Evolutionary conservation across 2,113 vertebrate species (phyloP), one percentile per base, ranked within the genome.

Genomic region (Colinus virginianus): DNA sequence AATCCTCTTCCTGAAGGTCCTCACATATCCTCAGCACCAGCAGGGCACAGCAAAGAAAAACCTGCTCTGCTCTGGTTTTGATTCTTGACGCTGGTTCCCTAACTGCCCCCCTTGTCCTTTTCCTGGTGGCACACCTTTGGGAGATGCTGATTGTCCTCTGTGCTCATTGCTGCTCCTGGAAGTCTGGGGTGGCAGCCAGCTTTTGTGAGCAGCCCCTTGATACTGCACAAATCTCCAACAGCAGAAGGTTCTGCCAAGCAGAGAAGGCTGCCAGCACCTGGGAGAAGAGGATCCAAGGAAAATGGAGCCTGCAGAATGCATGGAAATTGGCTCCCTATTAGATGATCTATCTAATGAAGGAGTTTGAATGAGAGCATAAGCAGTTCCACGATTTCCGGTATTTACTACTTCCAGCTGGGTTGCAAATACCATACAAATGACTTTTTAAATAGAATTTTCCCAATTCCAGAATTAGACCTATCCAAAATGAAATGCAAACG

Each of bases 331-430:
- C 94, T 89, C 22, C 66, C 61, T 91, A 95, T 95, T 58, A 94
- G 93, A 80, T 94, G 94, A 88, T 88, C 93, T 90, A 93, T 95
- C 91, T 93, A 85, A 91, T 49, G 95, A 94, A 86, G 91, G 94
- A 92, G 82, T 68, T 36, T 2, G 81, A 96, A 75, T 1, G 36
- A 84, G 84, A 95, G 66, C 68, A 26, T 8, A 26, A 91, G 87
- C 36, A n/a, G 85, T 81, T 95, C 94, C 94, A 96, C 95, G 91
- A 58, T 91, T 95, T 94, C 93, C 88, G 45, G 87, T 94, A 96
- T 95, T 96, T 95, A 93, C 93, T 94, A 78, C 94, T 93, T 95
- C 94, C 96, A 96, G 93, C 95, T 95, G 96, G 90, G 76, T 19
- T 94, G 82, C 93, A 93, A 95, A 96, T 95, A 90, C 93, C 91